Evolutionary conservation across 2,888 invertebrate genomes (phyloP), one percentile per base, ranked within the genome.

Genomic region (Uropetala carovei): DNA sequence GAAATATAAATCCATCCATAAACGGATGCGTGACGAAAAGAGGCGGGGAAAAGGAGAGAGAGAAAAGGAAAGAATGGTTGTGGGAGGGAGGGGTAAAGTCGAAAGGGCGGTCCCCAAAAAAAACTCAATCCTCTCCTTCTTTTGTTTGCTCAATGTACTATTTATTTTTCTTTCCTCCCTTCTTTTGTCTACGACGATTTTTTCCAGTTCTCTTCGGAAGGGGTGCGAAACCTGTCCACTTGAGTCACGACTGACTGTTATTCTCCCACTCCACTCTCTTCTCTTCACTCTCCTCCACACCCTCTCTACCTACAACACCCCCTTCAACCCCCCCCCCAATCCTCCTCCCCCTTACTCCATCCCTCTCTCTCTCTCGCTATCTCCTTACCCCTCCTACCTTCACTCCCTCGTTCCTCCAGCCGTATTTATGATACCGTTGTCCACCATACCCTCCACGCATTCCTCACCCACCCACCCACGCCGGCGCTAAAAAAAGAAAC

Each of bases 401-500:
- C 57, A 8, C 57, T 43, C n/a, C 82, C 10, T 75, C 75, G 2
- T 75, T 18, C 9, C 75, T 5, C 27, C 8, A 14, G 27, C n/a
- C 27, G 22, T 22, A 27, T 75, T 75, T 75, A 75, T 75, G 18
- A 75, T 22, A 3, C 27, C 75, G 27, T 0, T 75, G 75, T 11
- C 82, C 27, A 13, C 11, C n/a, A 16, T 57, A 5, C 5, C 9
- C n/a, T 8, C 22, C 14, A 8, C 18, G 14, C 60, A 27, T 86
- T 30, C 27, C 18, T 43, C 60, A 30, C 1, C 86, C 14, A 14
- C 89, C 83, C 89, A 64, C 89, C 64, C 89, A 89, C 60, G 60
- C 30, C 89, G 43, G 89, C 68, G 89, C 89, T 89, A 89, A 64
- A 43, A 60, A 83, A 83, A n/a, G n/a, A n/a, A n/a, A n/a, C n/a